Conservation (phyloP, 2,113 vertebrate species). For the Phalacrocorax carbo region DNA sequence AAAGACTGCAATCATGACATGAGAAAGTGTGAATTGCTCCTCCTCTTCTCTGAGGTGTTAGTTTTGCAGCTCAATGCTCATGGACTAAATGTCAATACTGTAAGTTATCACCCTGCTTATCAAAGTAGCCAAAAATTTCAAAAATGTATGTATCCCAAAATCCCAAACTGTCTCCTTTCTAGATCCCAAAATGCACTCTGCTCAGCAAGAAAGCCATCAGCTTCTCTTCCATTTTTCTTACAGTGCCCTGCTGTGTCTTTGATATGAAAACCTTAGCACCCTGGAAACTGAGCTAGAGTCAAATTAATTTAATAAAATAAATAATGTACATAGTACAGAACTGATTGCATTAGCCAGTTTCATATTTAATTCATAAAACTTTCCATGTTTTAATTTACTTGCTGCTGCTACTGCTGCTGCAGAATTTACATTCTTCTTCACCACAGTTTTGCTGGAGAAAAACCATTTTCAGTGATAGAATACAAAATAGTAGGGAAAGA, state of each 20-base stretch:
- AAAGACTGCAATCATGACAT: not conserved
- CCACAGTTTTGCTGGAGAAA: not conserved
- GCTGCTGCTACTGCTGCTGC: slow-evolving; percentile 2
- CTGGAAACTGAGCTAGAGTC: slow-evolving; percentile 16
- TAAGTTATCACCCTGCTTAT: not conserved
- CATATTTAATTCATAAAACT: slow-evolving; percentile 64
- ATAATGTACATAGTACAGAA: slow-evolving; percentile 32
- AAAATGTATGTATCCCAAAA: not conserved
- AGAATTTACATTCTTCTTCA: slow-evolving; percentile 32
- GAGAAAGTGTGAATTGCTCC: not conserved
- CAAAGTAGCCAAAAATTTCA: not conserved
- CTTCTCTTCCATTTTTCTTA: not conserved
- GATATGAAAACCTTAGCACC: slow-evolving; percentile 9
- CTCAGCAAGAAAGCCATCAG: not conserved
- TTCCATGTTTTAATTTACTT: slow-evolving; percentile 48
- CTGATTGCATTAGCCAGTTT: slow-evolving; percentile 42
- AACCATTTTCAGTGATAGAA: not conserved
- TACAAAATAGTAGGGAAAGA: not conserved
- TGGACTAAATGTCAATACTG: not conserved
- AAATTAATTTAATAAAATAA: slow-evolving; percentile 61
- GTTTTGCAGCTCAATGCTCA: not conserved
- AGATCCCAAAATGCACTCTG: not conserved
- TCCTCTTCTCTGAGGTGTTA: not conserved
- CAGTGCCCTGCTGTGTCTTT: not conserved
- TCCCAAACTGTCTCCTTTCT: not conserved